Conservation (phyloP, 1,140 invertebrate species). For the Bilobella aurantiaca region DNA sequence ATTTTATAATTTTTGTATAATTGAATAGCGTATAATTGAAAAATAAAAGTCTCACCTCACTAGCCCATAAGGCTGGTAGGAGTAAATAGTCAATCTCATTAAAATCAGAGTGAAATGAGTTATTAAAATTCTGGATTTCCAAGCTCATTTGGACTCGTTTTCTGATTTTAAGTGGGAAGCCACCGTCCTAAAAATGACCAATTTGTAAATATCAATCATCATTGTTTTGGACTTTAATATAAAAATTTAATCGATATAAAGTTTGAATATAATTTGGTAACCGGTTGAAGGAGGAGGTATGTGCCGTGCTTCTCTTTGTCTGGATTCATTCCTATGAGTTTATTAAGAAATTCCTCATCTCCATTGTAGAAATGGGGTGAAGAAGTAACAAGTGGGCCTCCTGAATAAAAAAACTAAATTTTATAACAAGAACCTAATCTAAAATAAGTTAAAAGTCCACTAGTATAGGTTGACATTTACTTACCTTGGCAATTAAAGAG, state of each 20-base stretch:
- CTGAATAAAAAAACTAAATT: slow-evolving; percentile 29
- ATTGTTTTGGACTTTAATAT: background rate
- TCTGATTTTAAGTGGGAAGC: slow-evolving; percentile 42
- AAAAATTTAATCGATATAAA: background rate
- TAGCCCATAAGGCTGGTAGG: slow-evolving; percentile 47
- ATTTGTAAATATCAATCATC: slow-evolving; percentile 36
- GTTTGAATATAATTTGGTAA: slow-evolving; percentile 35
- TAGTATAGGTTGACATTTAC: too few relatives aligned
- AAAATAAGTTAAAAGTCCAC: too few relatives aligned
- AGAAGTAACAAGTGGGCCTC: slow-evolving; percentile 56
- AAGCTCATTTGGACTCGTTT: slow-evolving; percentile 47
- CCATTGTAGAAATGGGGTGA: slow-evolving; percentile 67
- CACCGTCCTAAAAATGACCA: too few relatives aligned
- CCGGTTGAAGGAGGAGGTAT: slow-evolving; percentile 62
- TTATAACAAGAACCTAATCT: background rate
- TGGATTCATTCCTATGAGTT: slow-evolving; percentile 60
- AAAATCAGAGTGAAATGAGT: slow-evolving; percentile 37
- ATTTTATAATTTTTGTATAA: background rate
- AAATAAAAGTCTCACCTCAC: slow-evolving; percentile 40
- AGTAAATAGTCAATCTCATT: slow-evolving; percentile 41
- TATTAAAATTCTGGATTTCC: slow-evolving; percentile 40
- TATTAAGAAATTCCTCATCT: slow-evolving; percentile 52
- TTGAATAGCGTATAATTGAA: background rate
- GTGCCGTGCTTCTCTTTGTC: slow-evolving; percentile 58
- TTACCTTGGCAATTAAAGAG: slow-evolving; percentile 15